Evolutionary conservation across 2,797 vertebrate species (phyloP), one percentile per base, ranked within the genome.

Genomic region (Cuculus canorus): DNA sequence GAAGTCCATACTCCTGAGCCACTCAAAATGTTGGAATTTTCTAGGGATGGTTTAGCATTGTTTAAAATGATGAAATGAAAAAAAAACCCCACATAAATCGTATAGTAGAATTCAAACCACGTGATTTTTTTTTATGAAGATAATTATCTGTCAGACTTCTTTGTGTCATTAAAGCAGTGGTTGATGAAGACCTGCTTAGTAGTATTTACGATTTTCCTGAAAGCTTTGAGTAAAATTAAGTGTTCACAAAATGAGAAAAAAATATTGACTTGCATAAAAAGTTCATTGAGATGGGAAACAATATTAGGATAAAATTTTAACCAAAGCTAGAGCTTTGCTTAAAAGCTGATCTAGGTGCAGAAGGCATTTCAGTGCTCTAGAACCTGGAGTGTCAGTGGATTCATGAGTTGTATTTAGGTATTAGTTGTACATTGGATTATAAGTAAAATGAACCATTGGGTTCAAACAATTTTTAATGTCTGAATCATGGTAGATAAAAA

Each of bases 61-160:
- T 80, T 73, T 59, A 43, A 83, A 86, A 50, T 1, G 53, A 17
- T 68, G 6, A 33, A 32, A 56, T 17, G 39, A 39, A 13, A 71
- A 57, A 48, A 47, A 54, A 14, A 52, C 27, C 50, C 0, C 6
- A 16, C 0, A 0, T 13, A 6, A 13, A 28, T 41, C 0, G 0
- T 56, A 17, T 4, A 13, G n/a, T 11, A 64, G n/a, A 60, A 91
- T 80, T 90, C 32, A 85, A 82, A 43, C 30, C 32, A 57, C 6
- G 7, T 9, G 6, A 3, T 25, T 43, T 39, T 25, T 43, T 39
- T 78, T 86, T 68, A 6, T 33, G 24, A 41, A 60, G 15, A 8
- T 25, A 60, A 23, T 21, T 60, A 17, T 48, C 22, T 75, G 16
- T 12, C 8, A 75, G 22, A 57, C 17, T 50, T 11, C 16, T 64